Conservation (phyloP, 2,113 vertebrate species). For the Heterotis niloticus region DNA sequence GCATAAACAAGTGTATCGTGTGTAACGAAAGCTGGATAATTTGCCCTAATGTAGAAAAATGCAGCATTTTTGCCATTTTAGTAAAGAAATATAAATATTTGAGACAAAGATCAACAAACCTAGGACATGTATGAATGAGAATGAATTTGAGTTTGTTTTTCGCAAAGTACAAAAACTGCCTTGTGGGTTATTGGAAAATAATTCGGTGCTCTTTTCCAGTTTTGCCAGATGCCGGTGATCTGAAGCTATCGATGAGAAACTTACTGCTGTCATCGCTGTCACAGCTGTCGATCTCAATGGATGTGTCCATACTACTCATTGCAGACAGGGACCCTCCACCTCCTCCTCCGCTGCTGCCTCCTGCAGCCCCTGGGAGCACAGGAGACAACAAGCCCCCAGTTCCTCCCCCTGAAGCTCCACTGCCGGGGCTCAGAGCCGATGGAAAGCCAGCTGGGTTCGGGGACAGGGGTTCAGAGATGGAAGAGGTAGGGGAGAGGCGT, state of each 20-base stretch:
- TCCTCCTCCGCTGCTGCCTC: constrained; percentile 37
- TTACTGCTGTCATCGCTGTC: constrained; percentile 74
- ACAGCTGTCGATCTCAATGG: constrained; percentile 70
- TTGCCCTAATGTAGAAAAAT: not conserved
- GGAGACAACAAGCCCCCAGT: constrained; percentile 52
- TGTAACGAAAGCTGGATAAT: not conserved
- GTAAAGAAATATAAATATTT: too few relatives aligned
- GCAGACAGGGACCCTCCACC: constrained; percentile 46
- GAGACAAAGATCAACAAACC: too few relatives aligned
- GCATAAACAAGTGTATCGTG: not conserved
- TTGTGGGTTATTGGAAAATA: too few relatives aligned
- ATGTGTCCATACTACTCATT: constrained; percentile 70
- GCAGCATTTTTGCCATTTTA: too few relatives aligned
- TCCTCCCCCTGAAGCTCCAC: not conserved
- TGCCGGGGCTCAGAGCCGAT: constrained; percentile 42
- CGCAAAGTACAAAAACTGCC: not conserved
- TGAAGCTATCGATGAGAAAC: constrained; percentile 31
- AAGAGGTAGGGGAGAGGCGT: constrained; percentile 62
- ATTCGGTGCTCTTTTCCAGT: too few relatives aligned
- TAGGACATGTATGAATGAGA: not conserved
- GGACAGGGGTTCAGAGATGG: constrained; percentile 60
- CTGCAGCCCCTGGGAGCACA: constrained; percentile 34
- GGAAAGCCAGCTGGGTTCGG: constrained; percentile 51
- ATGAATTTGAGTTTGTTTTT: constrained; percentile 9
- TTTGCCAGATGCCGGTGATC: too few relatives aligned